A percentile compares a stretch with the other conserved stretches of the same genome.
These are phyloP conservation scores for Cololabis saira DNA, from an alignment of 2,113 vertebrate genomes.

Conservation along the genomic window DNA sequence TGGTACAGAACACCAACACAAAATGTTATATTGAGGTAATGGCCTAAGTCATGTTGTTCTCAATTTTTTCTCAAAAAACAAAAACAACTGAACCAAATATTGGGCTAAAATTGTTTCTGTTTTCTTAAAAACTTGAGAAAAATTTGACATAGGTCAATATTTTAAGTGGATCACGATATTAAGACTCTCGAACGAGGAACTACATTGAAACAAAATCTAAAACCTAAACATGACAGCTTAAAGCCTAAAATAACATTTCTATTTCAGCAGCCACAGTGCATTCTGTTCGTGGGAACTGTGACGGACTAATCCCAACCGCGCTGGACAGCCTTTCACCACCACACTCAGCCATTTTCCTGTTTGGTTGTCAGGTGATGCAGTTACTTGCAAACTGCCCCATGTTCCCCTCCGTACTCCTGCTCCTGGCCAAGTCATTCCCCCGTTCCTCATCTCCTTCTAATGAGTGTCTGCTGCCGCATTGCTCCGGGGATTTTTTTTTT, in stretches of 20 bases:
- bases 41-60: too few species aligned
- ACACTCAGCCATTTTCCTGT: slow-evolving; percentile 81
- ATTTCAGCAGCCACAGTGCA: slow-evolving; percentile 42
- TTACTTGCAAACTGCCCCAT: slow-evolving; percentile 67
- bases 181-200: too few species aligned
- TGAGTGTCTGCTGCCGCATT: slow-evolving; percentile 61
- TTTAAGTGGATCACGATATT: too few species aligned
- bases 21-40: background rate
- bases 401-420: slow-evolving; percentile 76
- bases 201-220: background rate
- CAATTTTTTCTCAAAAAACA: too few species aligned
- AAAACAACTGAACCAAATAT: too few species aligned
- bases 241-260: background rate
- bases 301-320: slow-evolving; percentile 72
- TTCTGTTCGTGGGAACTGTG: slow-evolving; percentile 32
- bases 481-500: slow-evolving; percentile 80
- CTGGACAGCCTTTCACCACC: slow-evolving; percentile 81
- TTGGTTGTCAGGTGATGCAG: slow-evolving; percentile 81
- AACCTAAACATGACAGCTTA: background rate
- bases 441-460: slow-evolving; percentile 39
- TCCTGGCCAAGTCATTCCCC: slow-evolving; percentile 80
- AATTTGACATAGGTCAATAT: too few species aligned
- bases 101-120: too few species aligned
- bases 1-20: slow-evolving; percentile 23
- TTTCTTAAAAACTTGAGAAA: too few species aligned